These are phyloP conservation scores for Coluber constrictor DNA, from an alignment of 2,797 vertebrate species.

Conservation along the genomic window DNA sequence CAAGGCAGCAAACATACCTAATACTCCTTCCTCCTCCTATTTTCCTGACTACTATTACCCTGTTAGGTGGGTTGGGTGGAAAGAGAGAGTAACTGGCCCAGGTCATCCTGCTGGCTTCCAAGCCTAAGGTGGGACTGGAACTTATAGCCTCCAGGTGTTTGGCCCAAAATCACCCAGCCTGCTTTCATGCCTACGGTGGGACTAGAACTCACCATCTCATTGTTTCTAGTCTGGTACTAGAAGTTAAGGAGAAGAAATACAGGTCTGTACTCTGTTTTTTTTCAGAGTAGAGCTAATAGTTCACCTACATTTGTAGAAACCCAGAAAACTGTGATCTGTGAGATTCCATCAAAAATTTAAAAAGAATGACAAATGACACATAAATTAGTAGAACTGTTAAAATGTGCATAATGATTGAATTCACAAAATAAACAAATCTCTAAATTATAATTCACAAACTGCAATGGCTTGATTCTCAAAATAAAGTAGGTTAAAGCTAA, in stretches of 20 bases:
- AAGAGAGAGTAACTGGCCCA: neutral
- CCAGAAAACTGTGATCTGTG: neutral
- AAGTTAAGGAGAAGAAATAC: neutral
- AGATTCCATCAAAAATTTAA: neutral
- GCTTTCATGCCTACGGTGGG: neutral
- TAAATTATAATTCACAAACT: neutral
- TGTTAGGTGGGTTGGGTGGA: neutral
- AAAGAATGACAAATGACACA: neutral
- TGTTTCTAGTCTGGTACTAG: neutral
- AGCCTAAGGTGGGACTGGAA: too few relatives aligned
- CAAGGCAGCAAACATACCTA: neutral
- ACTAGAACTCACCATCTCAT: neutral
- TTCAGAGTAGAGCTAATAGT: neutral
- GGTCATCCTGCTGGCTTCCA: neutral
- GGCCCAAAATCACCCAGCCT: too few relatives aligned
- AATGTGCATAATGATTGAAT: neutral
- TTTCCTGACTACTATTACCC: neutral
- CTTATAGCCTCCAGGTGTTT: too few relatives aligned
- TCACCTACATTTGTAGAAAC: neutral
- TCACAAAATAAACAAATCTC: neutral
- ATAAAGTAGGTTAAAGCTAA: neutral
- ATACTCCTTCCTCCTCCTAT: neutral
- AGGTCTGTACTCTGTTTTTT: neutral
- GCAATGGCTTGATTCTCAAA: neutral
- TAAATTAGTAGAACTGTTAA: neutral